phyloP scores from a whole-genome alignment of 2,113 vertebrate genomes.

The Orientallactaga bullata region DNA sequence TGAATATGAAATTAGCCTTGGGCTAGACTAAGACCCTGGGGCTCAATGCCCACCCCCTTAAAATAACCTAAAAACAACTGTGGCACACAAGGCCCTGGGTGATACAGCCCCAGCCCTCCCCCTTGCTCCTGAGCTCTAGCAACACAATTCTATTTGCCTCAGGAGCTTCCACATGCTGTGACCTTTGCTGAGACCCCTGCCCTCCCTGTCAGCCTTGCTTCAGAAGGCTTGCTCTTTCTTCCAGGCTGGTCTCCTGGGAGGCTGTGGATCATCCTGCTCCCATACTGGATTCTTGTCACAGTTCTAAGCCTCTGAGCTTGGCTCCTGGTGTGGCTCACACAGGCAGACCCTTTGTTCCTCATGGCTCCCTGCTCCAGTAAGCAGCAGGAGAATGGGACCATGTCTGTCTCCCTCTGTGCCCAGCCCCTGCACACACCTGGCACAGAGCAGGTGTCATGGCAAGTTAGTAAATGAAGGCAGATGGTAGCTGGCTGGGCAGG shows the following conservation, averaged over 20 bases:
- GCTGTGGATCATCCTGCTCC: accelerated
- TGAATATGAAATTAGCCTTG: too few species aligned
- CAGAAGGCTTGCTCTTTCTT: not conserved
- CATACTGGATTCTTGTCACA: accelerated
- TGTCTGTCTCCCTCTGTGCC: not conserved
- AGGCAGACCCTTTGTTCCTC: not conserved
- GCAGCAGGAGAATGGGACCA: accelerated
- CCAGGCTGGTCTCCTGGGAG: not conserved
- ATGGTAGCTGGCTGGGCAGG: not conserved
- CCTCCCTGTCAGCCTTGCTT: not conserved
- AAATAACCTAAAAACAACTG: not conserved
- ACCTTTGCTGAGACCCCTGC: not conserved
- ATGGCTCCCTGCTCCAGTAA: not conserved
- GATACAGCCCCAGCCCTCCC: not conserved
- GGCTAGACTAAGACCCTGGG: too few species aligned
- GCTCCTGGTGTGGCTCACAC: not conserved
- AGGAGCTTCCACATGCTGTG: accelerated
- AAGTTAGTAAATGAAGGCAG: not conserved
- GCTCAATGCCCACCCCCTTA: too few species aligned
- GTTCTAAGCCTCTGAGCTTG: not conserved
- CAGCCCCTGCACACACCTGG: not conserved
- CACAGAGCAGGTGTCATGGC: not conserved
- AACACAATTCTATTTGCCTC: not conserved
- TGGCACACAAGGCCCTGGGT: accelerated
- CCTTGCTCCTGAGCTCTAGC: not conserved